A percentile compares a stretch with the other conserved stretches of the same genome.
Evolutionary conservation across 1,140 invertebrate species (phyloP).

Genomic region (Varroa destructor): DNA sequence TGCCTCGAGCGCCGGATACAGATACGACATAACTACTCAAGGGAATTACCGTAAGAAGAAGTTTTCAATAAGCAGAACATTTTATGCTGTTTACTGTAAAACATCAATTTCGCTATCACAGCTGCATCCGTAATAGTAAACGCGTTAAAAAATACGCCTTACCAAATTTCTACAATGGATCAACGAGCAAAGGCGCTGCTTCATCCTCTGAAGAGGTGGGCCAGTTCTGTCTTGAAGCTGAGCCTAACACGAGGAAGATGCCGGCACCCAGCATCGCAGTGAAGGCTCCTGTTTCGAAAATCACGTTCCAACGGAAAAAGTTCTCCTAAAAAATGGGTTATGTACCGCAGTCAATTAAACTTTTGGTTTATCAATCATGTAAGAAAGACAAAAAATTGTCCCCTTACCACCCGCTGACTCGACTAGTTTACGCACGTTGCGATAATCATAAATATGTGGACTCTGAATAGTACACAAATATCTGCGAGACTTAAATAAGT

Average conservation of each 20-base stretch:
- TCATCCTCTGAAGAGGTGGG: background rate
- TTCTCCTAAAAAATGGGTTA: slow-evolving; percentile 2
- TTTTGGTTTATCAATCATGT: background rate
- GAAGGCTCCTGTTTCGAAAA: background rate
- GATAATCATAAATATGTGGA: no score
- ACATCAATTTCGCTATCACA: no score
- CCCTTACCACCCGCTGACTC: no score
- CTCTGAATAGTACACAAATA: no score
- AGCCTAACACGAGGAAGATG: background rate
- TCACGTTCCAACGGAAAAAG: slow-evolving; percentile 3
- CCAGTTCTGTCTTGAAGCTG: background rate
- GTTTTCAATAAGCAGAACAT: no score
- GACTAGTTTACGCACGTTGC: no score
- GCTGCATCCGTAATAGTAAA: no score
- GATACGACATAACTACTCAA: no score
- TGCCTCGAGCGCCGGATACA: no score
- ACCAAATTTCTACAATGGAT: background rate
- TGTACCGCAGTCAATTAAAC: background rate
- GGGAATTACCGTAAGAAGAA: no score
- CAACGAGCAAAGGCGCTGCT: background rate
- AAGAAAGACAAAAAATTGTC: background rate
- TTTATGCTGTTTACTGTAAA: no score
- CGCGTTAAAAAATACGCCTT: no score
- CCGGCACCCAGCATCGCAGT: background rate
- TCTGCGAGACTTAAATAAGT: background rate